Evolutionary conservation across 2,113 vertebrate species (phyloP), one percentile per base, ranked within the genome.

Genomic region (Melierax canorus): DNA sequence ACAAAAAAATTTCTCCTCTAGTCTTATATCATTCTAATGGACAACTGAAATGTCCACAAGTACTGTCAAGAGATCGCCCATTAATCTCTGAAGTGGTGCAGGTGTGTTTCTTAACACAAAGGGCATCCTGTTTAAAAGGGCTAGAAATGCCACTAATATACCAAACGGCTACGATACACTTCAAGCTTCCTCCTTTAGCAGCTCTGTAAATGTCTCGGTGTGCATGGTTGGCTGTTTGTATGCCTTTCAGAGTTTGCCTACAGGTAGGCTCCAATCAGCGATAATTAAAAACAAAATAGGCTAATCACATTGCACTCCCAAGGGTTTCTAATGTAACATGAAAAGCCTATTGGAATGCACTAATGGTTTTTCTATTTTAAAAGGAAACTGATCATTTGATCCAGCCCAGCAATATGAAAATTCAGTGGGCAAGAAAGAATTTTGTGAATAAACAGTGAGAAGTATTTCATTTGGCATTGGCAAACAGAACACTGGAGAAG

Each of bases 371-470:
- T 83, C 36, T 80, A 46, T 96, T 95, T 96, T 88, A 88, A 96
- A 94, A 91, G 45, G 64, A 92, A 95, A 90, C 32, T 36, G 59
- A 86, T 79, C 73, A 84, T 90, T 96, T 95, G 85, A 81, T 60
- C 75, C 87, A 85, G 66, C 30, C 60, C 67, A 88, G 64, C 51
- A 93, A 86, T 92, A 90, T 80, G 92, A 91, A 94, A 95, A 97
- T 96, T 96, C 86, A 94, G 66, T 87, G 80, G 82, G 81, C 60
- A 88, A 94, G 96, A 91, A 95, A 72, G 91, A 96, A 96, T 94
- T 95, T 60, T 88, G 82, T 91, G 88, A 95, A 93, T 96, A 97
- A 96, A 97, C 96, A 96, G 59, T 72, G 69, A 85, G 87, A 95
- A 88, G 15, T 96, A 96, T 96, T 97, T 96, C 53, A 90, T 96